phyloP scores from a whole-genome alignment of 1,140 invertebrate species.

The Bombus waltoni region DNA sequence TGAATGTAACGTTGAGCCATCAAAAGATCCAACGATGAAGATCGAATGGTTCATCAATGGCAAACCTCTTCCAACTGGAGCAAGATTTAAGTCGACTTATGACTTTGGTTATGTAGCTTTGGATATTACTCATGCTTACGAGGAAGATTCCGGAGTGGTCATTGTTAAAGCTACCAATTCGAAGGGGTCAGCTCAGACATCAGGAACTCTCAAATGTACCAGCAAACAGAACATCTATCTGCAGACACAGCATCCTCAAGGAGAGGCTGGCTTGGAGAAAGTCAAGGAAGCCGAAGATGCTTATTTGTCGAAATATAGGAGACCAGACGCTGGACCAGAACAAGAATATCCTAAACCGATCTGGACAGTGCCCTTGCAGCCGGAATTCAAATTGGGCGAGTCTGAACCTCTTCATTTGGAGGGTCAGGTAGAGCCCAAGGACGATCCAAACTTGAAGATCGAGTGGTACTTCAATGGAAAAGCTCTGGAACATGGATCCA shows the following conservation, averaged over 20 bases:
- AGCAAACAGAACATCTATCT: slow-evolving; percentile 90
- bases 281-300: slow-evolving; percentile 93
- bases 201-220: slow-evolving; percentile 92
- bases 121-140: slow-evolving; percentile 91
- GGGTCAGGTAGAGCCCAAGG: slow-evolving; percentile 96
- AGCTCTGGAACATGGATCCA: slow-evolving; percentile 90
- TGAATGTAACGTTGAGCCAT: slow-evolving; percentile 96
- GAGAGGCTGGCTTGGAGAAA: slow-evolving; percentile 91
- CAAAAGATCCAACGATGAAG: slow-evolving; percentile 96
- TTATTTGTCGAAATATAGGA: slow-evolving; percentile 87
- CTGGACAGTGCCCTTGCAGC: slow-evolving; percentile 92
- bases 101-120: slow-evolving; percentile 95
- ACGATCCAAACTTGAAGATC: slow-evolving; percentile 97
- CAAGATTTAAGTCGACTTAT: slow-evolving; percentile 92
- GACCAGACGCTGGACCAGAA: slow-evolving; percentile 87
- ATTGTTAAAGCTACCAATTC: slow-evolving; percentile 96
- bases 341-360: slow-evolving; percentile 92
- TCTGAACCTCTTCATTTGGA: slow-evolving; percentile 95
- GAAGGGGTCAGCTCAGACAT: slow-evolving; percentile 94
- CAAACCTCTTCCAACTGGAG: slow-evolving; percentile 90
- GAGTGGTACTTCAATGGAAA: slow-evolving; percentile 98
- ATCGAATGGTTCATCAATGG: slow-evolving; percentile 96
- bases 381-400: slow-evolving; percentile 94
- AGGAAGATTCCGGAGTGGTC: slow-evolving; percentile 95
- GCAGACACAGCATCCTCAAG: slow-evolving; percentile 95